phyloP scores from a whole-genome alignment of 2,888 invertebrate genomes.

The Therioaphis trifolii region DNA sequence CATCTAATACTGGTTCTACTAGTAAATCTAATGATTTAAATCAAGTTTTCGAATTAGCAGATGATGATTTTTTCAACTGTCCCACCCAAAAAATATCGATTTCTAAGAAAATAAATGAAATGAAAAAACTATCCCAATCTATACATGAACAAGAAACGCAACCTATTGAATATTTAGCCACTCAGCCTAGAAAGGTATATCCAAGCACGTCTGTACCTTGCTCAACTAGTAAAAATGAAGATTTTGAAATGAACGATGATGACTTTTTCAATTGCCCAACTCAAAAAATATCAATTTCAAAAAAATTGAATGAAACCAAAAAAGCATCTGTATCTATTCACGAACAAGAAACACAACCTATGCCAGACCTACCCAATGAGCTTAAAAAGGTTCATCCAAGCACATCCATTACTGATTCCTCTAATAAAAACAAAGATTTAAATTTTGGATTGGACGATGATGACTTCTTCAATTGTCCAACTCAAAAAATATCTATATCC shows the following conservation, averaged over 20 bases:
- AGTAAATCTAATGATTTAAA: not conserved
- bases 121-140: not conserved
- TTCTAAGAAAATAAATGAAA: not conserved
- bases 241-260: not conserved
- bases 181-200: not conserved
- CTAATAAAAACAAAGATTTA: not conserved
- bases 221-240: not conserved
- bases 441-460: slow-evolving; percentile 3
- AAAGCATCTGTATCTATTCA: not conserved
- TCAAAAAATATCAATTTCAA: slow-evolving; percentile 10
- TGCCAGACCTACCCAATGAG: not conserved
- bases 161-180: not conserved
- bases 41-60: not conserved
- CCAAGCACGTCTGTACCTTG: not conserved
- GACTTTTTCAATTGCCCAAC: slow-evolving; percentile 42
- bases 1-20: not conserved
- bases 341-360: not conserved
- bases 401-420: not conserved
- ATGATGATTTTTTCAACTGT: slow-evolving; percentile 41
- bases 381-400: not conserved
- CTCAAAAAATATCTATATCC: slow-evolving; percentile 10
- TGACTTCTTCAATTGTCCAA: slow-evolving; percentile 25
- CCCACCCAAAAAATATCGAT: not conserved
- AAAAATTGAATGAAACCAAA: not conserved
- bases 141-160: slow-evolving; percentile 2